Evolutionary conservation across 2,113 vertebrate species (phyloP).

Genomic region (Noturus placidus): DNA sequence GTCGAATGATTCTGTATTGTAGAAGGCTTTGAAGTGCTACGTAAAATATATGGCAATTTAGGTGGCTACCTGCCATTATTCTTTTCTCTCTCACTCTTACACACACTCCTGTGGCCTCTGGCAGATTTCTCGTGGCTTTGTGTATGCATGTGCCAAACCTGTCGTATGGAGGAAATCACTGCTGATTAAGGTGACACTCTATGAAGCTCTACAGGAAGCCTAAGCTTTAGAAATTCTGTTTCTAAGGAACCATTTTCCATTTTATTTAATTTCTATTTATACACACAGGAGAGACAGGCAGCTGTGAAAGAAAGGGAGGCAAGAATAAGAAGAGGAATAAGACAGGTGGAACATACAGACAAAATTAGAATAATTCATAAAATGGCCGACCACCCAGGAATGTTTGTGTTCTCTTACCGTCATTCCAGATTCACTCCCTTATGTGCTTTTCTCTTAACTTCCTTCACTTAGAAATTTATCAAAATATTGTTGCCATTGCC

Average conservation of each 20-base stretch:
- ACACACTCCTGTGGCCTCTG: constrained; percentile 23
- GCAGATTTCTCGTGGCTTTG: constrained; percentile 1
- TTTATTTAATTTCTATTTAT: constrained; percentile 1
- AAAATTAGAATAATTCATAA: not conserved
- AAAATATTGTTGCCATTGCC: not conserved
- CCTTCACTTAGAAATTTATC: not conserved
- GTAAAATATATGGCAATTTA: not conserved
- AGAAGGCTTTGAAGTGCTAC: not conserved
- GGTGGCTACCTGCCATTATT: not conserved
- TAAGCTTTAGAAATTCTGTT: constrained; percentile 14
- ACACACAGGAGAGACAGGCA: constrained; percentile 3
- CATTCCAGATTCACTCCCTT: not conserved
- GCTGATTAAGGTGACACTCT: constrained; percentile 45
- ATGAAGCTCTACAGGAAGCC: constrained; percentile 1
- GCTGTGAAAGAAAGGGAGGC: not conserved
- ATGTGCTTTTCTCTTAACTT: not conserved
- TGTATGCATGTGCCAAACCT: constrained; percentile 25
- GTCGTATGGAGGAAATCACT: constrained; percentile 43
- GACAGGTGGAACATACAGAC: not conserved
- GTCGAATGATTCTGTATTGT: not conserved
- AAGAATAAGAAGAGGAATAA: not conserved
- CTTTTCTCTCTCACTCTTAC: constrained; percentile 4
- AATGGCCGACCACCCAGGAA: not conserved
- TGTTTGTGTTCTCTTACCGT: not conserved
- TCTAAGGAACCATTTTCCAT: not conserved